A percentile compares a stretch with the other conserved stretches of the same genome.
phyloP scores from a whole-genome alignment of 37 sponge, comb jelly and placozoan genomes.

The Lycopodina hypogea region DNA sequence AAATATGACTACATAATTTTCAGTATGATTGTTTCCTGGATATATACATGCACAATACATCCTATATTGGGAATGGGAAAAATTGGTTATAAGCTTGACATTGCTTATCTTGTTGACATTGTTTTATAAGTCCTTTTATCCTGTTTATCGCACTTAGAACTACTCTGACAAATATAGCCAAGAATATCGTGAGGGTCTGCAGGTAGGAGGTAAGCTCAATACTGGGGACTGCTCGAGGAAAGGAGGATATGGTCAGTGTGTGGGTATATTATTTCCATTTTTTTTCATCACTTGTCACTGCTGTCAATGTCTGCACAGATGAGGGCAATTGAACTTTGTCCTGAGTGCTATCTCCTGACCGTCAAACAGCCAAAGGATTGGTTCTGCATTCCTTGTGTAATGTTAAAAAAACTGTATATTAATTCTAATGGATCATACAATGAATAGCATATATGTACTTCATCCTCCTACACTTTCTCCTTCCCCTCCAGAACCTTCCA shows the following conservation, averaged over 20 bases:
- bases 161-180: slow-evolving; percentile 84
- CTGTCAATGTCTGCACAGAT: slow-evolving; percentile 43
- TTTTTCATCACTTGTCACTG: background rate
- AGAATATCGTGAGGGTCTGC: slow-evolving; percentile 75
- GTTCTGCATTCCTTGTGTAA: slow-evolving; percentile 87
- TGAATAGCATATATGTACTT: no score
- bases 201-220: slow-evolving; percentile 73
- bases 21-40: no score
- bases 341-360: slow-evolving; percentile 83
- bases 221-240: no score
- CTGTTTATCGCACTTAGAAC: slow-evolving; percentile 41
- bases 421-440: background rate
- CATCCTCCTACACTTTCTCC: slow-evolving; percentile 1
- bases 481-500: slow-evolving; percentile 41
- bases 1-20: no score
- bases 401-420: background rate
- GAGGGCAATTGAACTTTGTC: slow-evolving; percentile 84
- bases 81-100: no score
- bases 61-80: no score
- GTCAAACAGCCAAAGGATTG: slow-evolving; percentile 76
- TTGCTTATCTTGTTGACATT: no score
- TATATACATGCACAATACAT: no score
- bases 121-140: background rate
- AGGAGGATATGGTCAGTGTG: no score
- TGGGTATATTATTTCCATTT: no score